Base-by-base conservation (phyloP, 2,113 vertebrate genomes). In the Mus pahari region DNA sequence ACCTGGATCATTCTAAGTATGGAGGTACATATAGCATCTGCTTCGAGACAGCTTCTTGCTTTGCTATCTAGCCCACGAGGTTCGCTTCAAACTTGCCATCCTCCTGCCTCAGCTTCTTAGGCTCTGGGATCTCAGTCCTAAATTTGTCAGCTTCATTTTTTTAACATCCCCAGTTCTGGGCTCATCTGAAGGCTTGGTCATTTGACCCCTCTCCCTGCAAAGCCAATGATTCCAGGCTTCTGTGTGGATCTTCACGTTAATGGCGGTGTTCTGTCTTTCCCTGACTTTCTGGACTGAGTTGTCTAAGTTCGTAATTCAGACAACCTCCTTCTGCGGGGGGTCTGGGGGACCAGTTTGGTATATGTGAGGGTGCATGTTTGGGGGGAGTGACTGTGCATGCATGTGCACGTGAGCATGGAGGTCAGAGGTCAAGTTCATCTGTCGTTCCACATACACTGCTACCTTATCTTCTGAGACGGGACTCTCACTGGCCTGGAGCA, bases 121-220 rank as follows among this genome's bases (percentile, higher is more conserved):
- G 36, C 9, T 6, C 33, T 87, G 86, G 36, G 24, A 58, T 88
- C 12, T 55, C 26, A 8, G 7, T 36, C n/a, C 83, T 66, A 9
- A 31, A 22, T 13, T 9, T 3, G 0, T 66, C 28, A 74, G 8
- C 20, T 87, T 28, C 26, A 36, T 66, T 48, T 42, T 42, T 58
- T 26, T 13, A 71, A 53, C 1, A 2, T 66, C 42, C 22, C 55
- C 55, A 48, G 31, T 31, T 64, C 39, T 74, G 22, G 93, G 48
- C 39, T 66, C 26, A 8, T 48, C 20, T 14, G 12, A 50, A 28
- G 55, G 16, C 39, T 45, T n/a, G 9, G 33, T 4, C 17, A 31
- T 6, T 4, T 2, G 9, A 13, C 16, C 64, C 33, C 19, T 6
- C 20, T 26, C 48, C 26, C 17, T 0, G 10, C 9, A 17, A 19